These are phyloP conservation scores for Dermochelys coriacea DNA, from an alignment of 2,797 vertebrate species.

Conservation along the genomic window DNA sequence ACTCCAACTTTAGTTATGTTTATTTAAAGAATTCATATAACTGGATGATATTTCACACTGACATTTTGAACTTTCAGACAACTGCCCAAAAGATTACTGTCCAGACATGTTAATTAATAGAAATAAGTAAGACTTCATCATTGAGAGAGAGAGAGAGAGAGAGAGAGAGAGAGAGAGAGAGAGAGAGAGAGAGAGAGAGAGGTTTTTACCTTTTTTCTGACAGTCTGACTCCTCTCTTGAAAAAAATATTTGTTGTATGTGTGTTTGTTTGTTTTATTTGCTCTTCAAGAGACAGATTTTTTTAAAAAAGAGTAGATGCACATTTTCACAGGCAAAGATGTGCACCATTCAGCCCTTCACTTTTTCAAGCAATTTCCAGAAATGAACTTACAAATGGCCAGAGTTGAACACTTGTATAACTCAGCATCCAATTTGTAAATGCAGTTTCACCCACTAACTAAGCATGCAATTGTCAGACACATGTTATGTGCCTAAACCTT, in stretches of 20 bases:
- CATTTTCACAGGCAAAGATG: neutral
- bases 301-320: neutral
- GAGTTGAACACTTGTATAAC: neutral
- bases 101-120: neutral
- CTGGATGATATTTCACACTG: neutral
- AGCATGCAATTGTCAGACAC: accelerated
- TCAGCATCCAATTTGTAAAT: neutral
- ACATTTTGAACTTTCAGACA: neutral
- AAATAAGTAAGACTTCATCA: neutral
- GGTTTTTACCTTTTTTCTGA: neutral
- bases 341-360: neutral
- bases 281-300: neutral
- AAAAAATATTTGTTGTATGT: accelerated
- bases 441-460: neutral
- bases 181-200: too few relatives aligned
- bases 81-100: neutral
- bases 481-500: accelerated
- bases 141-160: too few relatives aligned
- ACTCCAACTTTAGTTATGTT: neutral
- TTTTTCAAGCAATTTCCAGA: neutral
- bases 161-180: too few relatives aligned
- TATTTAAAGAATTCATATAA: neutral
- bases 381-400: neutral
- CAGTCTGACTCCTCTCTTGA: neutral
- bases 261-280: neutral